Evolutionary conservation across 2,888 invertebrate genomes (phyloP).

Genomic region (Dryomyza anilis): DNA sequence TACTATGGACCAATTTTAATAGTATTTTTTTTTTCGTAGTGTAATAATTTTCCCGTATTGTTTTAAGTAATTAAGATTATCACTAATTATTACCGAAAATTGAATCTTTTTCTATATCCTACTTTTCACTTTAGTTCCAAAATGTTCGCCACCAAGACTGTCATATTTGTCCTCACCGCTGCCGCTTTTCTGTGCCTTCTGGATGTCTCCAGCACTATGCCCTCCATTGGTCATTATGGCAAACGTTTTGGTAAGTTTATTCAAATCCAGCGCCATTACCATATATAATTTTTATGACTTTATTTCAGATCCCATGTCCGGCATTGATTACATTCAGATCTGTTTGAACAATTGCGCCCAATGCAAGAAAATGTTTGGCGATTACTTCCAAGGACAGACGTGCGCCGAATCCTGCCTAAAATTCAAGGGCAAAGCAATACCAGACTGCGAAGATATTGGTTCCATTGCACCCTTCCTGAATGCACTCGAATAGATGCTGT

Average conservation of each 20-base stretch:
- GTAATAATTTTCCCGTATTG: too few species aligned
- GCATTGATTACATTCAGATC: constrained; percentile 68
- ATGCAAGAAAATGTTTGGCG: constrained; percentile 86
- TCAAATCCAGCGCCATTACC: neutral
- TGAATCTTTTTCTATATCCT: neutral
- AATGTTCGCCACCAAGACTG: constrained; percentile 40
- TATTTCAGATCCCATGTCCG: constrained; percentile 48
- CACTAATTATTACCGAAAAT: neutral
- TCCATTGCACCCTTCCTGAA: constrained; percentile 81
- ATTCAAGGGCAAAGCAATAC: constrained; percentile 81
- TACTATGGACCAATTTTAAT: too few species aligned
- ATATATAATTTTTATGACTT: neutral
- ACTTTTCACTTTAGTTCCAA: constrained; percentile 11
- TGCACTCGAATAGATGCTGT: constrained; percentile 62
- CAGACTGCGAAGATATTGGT: constrained; percentile 82
- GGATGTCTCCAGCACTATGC: constrained; percentile 43
- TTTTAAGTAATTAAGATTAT: too few species aligned
- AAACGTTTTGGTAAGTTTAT: constrained; percentile 56
- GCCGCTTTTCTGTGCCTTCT: constrained; percentile 40
- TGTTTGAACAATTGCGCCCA: constrained; percentile 88
- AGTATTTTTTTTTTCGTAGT: too few species aligned
- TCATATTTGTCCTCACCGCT: constrained; percentile 40
- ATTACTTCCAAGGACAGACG: constrained; percentile 83
- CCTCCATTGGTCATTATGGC: constrained; percentile 54
- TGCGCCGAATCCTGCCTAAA: constrained; percentile 86